These are phyloP conservation scores for Temnopleurus reevesii DNA, from an alignment of 53 echinoderm and acorn worm genomes.

Conservation along the genomic window DNA sequence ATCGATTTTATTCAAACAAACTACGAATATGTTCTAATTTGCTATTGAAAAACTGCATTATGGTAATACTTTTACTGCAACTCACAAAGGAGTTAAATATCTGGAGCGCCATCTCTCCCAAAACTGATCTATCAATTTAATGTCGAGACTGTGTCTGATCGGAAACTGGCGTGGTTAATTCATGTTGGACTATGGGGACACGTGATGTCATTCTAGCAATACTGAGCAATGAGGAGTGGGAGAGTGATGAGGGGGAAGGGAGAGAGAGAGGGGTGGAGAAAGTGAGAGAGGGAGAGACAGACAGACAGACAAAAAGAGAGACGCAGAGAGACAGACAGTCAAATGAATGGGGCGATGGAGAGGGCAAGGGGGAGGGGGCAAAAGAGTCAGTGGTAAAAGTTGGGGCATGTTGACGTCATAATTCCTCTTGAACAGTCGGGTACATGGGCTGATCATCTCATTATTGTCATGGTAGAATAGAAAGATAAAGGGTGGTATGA, in stretches of 20 bases:
- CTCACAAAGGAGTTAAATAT: too few species aligned
- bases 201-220: not conserved
- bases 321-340: not conserved
- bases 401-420: too few species aligned
- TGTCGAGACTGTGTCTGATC: not conserved
- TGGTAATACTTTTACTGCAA: too few species aligned
- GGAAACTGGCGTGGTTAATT: not conserved
- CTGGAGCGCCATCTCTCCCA: too few species aligned
- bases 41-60: too few species aligned
- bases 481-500: not conserved
- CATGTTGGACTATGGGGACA: conserved; percentile 15
- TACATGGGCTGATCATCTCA: not conserved
- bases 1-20: too few species aligned
- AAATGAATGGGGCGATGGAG: not conserved
- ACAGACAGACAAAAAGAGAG: not conserved
- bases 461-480: not conserved
- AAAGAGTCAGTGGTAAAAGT: too few species aligned
- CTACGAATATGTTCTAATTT: too few species aligned
- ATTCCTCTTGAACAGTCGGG: not conserved
- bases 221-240: not conserved
- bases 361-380: not conserved
- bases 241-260: not conserved
- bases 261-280: not conserved
- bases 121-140: too few species aligned
- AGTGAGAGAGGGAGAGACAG: not conserved